Base-by-base conservation (phyloP, 2,797 vertebrate species). In the Balearica regulorum region DNA sequence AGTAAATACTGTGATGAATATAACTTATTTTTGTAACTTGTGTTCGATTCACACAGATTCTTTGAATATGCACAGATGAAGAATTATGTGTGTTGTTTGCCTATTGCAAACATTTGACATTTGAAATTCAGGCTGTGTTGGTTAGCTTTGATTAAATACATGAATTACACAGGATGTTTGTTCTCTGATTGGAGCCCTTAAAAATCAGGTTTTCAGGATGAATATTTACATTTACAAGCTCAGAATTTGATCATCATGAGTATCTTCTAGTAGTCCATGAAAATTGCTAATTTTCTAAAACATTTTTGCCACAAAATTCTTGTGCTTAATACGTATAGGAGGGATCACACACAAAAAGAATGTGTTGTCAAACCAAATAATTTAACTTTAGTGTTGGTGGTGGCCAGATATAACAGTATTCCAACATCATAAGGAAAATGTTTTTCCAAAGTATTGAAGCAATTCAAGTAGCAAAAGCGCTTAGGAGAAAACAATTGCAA, bases 111-210 rank as follows among this genome's bases (percentile, higher is more conserved):
- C 92, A 89, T 96, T 90, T 94, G 95, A 95, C 94, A 96, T 96
- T 95, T 96, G 62, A 90, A 94, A 96, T 95, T 94, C 96, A 94
- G 92, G n/a, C 53, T 95, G 83, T 91, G 86, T 81, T 94, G 90
- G 83, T 95, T 96, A 92, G 69, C 69, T 94, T 93, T 97, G 96
- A 96, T 96, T 97, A 95, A 95, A 89, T 89, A 92, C 81, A 86
- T 83, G 93, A 96, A 95, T 96, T 94, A 94, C 92, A 89, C 95
- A 96, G 95, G 92, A 97, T 96, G 90, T 95, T 95, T 95, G 78
- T 82, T 95, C 87, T 89, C 93, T 89, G 93, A 95, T 95, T 96
- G 96, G 83, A 94, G 54, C 76, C 94, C 92, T 97, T 96, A 94
- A 96, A 84, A 97, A 95, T 96, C 94, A 94, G 61, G 44, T 92